These are phyloP conservation scores for Myotis brandtii DNA, from an alignment of 2,113 vertebrate genomes.

Conservation along the genomic window DNA sequence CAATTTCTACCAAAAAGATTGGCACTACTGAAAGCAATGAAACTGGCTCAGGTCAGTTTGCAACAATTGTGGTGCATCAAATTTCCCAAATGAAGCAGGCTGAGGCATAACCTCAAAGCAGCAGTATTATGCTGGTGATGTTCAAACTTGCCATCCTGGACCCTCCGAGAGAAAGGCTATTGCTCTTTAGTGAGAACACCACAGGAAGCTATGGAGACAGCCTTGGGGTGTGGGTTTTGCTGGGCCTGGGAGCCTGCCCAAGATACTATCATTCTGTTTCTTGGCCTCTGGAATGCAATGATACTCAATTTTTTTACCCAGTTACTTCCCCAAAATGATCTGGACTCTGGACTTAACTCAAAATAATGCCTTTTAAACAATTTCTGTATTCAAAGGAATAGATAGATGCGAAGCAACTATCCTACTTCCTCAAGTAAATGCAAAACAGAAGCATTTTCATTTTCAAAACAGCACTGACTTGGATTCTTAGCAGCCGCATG, in stretches of 20 bases:
- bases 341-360: slow-evolving; percentile 8
- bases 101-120: slow-evolving; percentile 39
- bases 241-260: slow-evolving; percentile 59
- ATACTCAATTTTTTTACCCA: background rate
- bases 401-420: background rate
- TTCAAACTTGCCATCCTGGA: slow-evolving; percentile 51
- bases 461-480: background rate
- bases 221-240: slow-evolving; percentile 60
- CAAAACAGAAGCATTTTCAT: slow-evolving; percentile 9
- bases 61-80: background rate
- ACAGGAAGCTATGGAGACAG: slow-evolving; percentile 78
- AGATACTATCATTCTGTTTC: slow-evolving; percentile 52
- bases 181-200: slow-evolving; percentile 72
- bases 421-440: background rate
- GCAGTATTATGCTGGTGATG: slow-evolving; percentile 12
- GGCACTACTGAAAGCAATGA: background rate
- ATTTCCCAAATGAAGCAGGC: slow-evolving; percentile 33
- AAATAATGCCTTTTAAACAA: slow-evolving; percentile 24
- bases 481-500: background rate
- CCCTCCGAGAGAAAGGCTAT: slow-evolving; percentile 56
- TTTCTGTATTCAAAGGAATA: background rate
- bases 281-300: background rate
- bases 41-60: background rate
- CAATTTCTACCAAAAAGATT: background rate
- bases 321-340: slow-evolving; percentile 43